phyloP scores from a whole-genome alignment of 2,888 invertebrate species.

The Drosophila mettleri region DNA sequence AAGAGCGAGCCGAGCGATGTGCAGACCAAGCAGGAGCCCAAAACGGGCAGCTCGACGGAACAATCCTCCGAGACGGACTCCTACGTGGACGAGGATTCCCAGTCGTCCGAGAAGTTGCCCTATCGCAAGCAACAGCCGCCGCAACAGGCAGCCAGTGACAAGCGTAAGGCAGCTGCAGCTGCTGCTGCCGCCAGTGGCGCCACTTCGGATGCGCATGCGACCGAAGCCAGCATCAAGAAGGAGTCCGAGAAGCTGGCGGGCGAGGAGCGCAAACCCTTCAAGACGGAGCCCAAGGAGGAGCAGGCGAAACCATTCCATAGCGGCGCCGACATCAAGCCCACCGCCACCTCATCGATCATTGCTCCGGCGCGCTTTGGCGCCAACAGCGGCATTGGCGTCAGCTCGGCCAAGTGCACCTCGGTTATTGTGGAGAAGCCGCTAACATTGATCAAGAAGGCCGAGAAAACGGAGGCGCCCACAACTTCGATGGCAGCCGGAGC shows the following conservation, averaged over 20 bases:
- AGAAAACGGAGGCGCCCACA: constrained; percentile 11
- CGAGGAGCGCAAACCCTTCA: constrained; percentile 42
- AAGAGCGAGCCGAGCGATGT: constrained; percentile 59
- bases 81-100: constrained; percentile 84
- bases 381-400: constrained; percentile 20
- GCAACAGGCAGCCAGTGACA: constrained; percentile 48
- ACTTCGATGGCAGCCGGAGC: constrained; percentile 13
- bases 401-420: constrained; percentile 69
- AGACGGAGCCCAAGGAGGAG: constrained; percentile 60
- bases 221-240: constrained; percentile 30
- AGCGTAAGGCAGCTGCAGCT: constrained; percentile 49
- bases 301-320: constrained; percentile 35
- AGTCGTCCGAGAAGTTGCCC: constrained; percentile 83
- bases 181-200: constrained; percentile 32
- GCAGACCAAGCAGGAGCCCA: constrained; percentile 65
- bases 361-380: constrained; percentile 65
- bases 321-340: constrained; percentile 55
- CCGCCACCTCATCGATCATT: constrained; percentile 33
- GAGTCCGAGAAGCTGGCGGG: constrained; percentile 35
- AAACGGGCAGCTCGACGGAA: constrained; percentile 82
- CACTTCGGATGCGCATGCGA: constrained; percentile 73
- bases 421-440: constrained; percentile 80
- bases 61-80: constrained; percentile 84
- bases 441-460: constrained; percentile 44
- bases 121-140: constrained; percentile 54